Base-by-base conservation (phyloP, 2,888 invertebrate genomes). In the Troides oblongomaculatus region DNA sequence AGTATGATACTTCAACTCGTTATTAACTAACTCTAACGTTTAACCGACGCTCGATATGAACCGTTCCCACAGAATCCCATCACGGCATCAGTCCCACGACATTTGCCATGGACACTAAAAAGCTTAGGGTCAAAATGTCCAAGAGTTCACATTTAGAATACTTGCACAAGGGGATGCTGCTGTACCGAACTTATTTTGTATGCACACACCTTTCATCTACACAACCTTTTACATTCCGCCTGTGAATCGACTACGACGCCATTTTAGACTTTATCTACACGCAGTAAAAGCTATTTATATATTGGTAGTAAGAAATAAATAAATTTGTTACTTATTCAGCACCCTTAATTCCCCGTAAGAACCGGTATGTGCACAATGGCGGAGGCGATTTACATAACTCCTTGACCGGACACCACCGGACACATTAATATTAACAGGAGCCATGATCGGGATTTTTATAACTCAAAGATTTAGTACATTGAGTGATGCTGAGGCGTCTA, bases 311-410 rank as follows among this genome's bases (percentile, higher is more conserved):
- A 2, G 70, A 30, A 62, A 66, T 66, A 68, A 17, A 30, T 71
- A 76, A 71, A 50, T n/a, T 76, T 75, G 83, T 76, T 69, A 78
- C 80, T 77, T 81, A 81, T 78, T 82, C 84, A 84, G 82, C 86
- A 85, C 90, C 91, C 91, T 86, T 89, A 89, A 91, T 89, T 87
- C 86, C 84, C 84, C 80, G 76, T 80, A 78, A 79, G 77, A 90
- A 91, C 92, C 87, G 84, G 92, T 87, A 86, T 79, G 69, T 71
- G 78, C 78, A 90, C 90, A 92, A 91, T 89, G 81, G 82, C 79
- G 77, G 81, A 79, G 81, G 79, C 79, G 85, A 90, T 91, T 92
- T 90, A 81, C 92, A 92, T 91, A 91, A 89, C 90, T 92, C 91
- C 92, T 92, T 92, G 90, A 89, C 90, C 88, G 83, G 86, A 83